Evolutionary conservation across 2,888 invertebrate genomes (phyloP).

Genomic region (Lordiphosa andalusiaca): DNA sequence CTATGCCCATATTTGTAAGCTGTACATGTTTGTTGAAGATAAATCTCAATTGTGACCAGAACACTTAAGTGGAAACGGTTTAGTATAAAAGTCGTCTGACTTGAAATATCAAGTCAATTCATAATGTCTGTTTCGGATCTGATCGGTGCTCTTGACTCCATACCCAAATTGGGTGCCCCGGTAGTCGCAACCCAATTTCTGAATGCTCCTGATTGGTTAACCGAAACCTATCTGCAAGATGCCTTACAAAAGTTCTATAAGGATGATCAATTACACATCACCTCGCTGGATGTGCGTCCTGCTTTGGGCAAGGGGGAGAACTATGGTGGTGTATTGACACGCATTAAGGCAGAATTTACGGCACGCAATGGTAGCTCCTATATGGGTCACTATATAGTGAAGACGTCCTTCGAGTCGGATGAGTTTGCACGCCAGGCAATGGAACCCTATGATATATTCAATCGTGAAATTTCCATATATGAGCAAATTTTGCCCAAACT

Average conservation of each 20-base stretch:
- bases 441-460: slow-evolving; percentile 71
- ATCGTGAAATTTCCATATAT: slow-evolving; percentile 78
- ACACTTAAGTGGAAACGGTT: slow-evolving; percentile 13
- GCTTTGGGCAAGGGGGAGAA: slow-evolving; percentile 60
- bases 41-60: slow-evolving; percentile 43
- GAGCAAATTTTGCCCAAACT: slow-evolving; percentile 76
- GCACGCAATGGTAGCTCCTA: too few relatives aligned
- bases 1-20: too few relatives aligned
- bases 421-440: slow-evolving; percentile 49
- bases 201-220: slow-evolving; percentile 2
- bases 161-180: slow-evolving; percentile 33
- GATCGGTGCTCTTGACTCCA: slow-evolving; percentile 49
- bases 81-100: slow-evolving; percentile 41
- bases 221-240: background rate
- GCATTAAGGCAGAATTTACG: slow-evolving; percentile 48
- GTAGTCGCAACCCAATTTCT: too few relatives aligned
- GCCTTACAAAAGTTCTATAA: slow-evolving; percentile 3
- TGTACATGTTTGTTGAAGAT: slow-evolving; percentile 20
- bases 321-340: slow-evolving; percentile 61
- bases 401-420: slow-evolving; percentile 6
- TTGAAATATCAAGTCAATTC: slow-evolving; percentile 7
- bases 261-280: slow-evolving; percentile 38
- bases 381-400: slow-evolving; percentile 2
- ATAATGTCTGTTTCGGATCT: slow-evolving; percentile 66
- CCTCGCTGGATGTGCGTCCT: slow-evolving; percentile 37